Conservation (phyloP, 2,113 vertebrate species). For the Machaerirhynchus nigripectus region DNA sequence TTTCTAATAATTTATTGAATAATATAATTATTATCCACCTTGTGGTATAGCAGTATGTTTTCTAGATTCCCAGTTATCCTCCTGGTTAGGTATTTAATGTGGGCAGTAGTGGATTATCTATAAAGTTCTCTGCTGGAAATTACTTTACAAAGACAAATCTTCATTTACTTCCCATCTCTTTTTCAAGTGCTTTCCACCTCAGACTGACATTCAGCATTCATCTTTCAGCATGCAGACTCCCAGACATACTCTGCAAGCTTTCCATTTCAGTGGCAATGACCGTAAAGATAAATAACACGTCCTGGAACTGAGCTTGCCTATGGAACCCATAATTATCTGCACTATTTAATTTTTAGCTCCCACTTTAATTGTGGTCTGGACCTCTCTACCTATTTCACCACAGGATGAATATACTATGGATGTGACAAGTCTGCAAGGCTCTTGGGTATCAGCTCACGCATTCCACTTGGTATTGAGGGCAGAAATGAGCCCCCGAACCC, state of each 20-base stretch:
- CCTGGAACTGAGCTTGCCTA: not conserved
- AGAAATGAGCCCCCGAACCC: not conserved
- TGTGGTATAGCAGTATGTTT: not conserved
- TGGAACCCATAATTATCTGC: not conserved
- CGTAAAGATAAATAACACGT: not conserved
- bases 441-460: accelerated
- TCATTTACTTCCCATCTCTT: not conserved
- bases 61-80: not conserved
- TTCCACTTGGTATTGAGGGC: not conserved
- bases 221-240: not conserved
- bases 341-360: not conserved
- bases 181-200: not conserved
- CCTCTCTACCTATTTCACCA: not conserved
- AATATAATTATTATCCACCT: not conserved
- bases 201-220: not conserved
- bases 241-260: not conserved
- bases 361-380: not conserved
- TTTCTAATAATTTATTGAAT: not conserved
- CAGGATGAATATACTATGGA: not conserved
- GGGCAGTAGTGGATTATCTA: not conserved
- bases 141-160: not conserved
- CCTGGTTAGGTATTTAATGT: not conserved
- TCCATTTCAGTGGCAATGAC: not conserved
- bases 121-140: not conserved
- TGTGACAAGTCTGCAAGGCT: not conserved